These are phyloP conservation scores for Ammodytes dubius DNA, from an alignment of 2,113 vertebrate species.

Conservation along the genomic window DNA sequence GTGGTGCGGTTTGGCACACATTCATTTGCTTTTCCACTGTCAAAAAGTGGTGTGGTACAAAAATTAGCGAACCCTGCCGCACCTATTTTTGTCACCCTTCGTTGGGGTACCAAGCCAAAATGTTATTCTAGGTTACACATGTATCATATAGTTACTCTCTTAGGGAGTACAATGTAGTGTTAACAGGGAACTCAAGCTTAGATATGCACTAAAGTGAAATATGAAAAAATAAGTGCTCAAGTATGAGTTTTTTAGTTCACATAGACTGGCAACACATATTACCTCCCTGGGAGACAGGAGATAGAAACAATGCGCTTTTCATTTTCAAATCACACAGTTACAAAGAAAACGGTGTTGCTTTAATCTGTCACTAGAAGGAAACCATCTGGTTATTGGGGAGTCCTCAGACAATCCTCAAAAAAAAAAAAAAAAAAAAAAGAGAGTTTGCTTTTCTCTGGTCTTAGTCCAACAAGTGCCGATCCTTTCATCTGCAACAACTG, in stretches of 20 bases:
- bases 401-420: slow-evolving; percentile 45
- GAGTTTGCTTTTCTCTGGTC: slow-evolving; percentile 44
- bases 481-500: slow-evolving; percentile 64
- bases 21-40: no score
- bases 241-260: slow-evolving; percentile 26
- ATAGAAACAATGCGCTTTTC: slow-evolving; percentile 40
- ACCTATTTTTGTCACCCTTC: no score
- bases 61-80: no score
- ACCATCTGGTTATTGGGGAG: slow-evolving; percentile 67
- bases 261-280: slow-evolving; percentile 16
- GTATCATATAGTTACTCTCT: not conserved
- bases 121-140: not conserved
- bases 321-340: slow-evolving; percentile 56
- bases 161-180: not conserved
- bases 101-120: no score
- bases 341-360: slow-evolving; percentile 58
- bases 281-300: slow-evolving; percentile 13
- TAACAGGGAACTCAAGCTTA: not conserved
- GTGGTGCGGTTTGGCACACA: no score
- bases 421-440: slow-evolving; percentile 44
- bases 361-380: slow-evolving; percentile 57
- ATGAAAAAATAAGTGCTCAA: not conserved
- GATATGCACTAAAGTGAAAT: not conserved
- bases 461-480: slow-evolving; percentile 43
- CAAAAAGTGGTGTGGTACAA: no score